These are phyloP conservation scores for Colistium nudipinnis DNA, from an alignment of 2,113 vertebrate species.

Conservation along the genomic window DNA sequence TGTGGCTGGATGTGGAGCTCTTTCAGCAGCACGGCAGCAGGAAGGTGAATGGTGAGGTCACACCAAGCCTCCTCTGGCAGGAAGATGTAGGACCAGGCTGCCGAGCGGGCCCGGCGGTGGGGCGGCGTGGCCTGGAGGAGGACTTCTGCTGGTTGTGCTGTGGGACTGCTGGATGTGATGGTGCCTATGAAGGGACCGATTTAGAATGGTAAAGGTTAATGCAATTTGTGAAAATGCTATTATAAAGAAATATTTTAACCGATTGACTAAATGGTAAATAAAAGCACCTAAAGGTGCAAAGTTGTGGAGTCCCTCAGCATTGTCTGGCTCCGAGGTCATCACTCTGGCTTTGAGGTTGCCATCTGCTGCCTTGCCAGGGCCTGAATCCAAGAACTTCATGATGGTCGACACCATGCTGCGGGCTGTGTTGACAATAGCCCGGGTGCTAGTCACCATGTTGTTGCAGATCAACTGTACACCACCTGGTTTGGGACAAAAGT, in stretches of 20 bases:
- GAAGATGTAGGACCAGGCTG: constrained; percentile 99
- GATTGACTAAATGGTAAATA: neutral
- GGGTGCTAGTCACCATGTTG: constrained; percentile 99
- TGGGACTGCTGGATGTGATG: constrained; percentile 98
- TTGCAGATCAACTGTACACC: constrained; percentile 99
- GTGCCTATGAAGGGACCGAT: constrained; percentile 83
- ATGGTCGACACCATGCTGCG: constrained; percentile 99
- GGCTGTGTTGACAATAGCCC: constrained; percentile 98
- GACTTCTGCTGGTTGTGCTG: constrained; percentile 97
- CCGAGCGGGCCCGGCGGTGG: constrained; percentile 93
- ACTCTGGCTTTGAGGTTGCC: constrained; percentile 95
- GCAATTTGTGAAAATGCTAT: neutral
- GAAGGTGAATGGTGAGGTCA: constrained; percentile 97
- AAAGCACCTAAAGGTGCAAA: constrained; percentile 93
- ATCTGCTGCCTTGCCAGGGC: constrained; percentile 92
- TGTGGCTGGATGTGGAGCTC: constrained; percentile 99
- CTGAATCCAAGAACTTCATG: constrained; percentile 98
- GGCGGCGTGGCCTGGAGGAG: constrained; percentile 96
- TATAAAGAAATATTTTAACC: neutral
- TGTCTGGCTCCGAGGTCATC: constrained; percentile 96
- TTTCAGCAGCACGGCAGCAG: constrained; percentile 94
- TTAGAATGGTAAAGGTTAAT: neutral
- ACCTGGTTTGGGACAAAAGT: constrained; percentile 77
- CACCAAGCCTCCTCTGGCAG: constrained; percentile 99
- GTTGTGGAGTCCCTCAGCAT: constrained; percentile 98